Conservation (phyloP, 2,888 invertebrate species). For the Idaea straminata region DNA sequence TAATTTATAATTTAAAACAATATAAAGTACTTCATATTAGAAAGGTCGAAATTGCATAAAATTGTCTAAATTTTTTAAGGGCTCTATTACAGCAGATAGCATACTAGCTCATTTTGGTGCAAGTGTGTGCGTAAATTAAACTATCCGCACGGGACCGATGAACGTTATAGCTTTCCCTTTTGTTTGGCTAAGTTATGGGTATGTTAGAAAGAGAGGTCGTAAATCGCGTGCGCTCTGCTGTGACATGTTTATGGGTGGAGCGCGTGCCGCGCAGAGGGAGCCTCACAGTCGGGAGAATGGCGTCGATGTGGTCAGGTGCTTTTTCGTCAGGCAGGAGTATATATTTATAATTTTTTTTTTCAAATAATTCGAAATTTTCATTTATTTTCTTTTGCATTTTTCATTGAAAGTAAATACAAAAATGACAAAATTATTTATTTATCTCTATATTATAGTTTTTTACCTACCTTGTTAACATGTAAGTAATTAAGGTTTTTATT, state of each 20-base stretch:
- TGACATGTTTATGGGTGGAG: slow-evolving; percentile 81
- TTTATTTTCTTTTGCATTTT: background rate
- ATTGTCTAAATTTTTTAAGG: slow-evolving; percentile 45
- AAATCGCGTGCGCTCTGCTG: slow-evolving; percentile 72
- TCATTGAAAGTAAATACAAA: too few species aligned
- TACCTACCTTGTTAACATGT: too few species aligned
- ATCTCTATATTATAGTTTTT: too few species aligned
- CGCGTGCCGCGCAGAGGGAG: slow-evolving; percentile 62
- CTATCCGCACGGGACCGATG: slow-evolving; percentile 79
- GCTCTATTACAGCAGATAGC: slow-evolving; percentile 56
- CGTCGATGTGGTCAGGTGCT: slow-evolving; percentile 48
- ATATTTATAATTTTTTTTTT: background rate
- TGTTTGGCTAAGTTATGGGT: slow-evolving; percentile 75
- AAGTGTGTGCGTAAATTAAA: slow-evolving; percentile 78
- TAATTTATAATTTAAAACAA: background rate
- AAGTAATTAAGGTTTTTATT: too few species aligned
- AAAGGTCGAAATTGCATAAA: slow-evolving; percentile 5
- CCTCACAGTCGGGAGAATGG: slow-evolving; percentile 74
- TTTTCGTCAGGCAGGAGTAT: background rate
- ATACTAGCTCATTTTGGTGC: slow-evolving; percentile 73
- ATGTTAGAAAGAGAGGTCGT: slow-evolving; percentile 79
- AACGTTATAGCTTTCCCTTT: slow-evolving; percentile 80
- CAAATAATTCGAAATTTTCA: background rate
- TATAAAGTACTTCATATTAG: background rate
- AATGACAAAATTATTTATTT: too few species aligned